Evolutionary conservation across 2,113 vertebrate genomes (phyloP), one percentile per base, ranked within the genome.

Genomic region (Plecturocebus donacophilus): DNA sequence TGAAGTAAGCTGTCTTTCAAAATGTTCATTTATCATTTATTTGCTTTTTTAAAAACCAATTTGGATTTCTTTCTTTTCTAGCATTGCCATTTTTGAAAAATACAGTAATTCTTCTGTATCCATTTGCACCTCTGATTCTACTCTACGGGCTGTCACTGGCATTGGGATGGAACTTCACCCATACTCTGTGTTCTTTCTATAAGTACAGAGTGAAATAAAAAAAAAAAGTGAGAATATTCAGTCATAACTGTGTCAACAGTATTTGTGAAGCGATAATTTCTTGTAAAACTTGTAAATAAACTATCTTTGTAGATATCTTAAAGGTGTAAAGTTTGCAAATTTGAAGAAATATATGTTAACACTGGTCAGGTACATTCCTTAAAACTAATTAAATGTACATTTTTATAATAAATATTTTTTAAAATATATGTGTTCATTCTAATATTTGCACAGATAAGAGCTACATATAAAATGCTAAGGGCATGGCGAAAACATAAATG

Each of bases 91-190:
- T 99, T 98, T 86, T 99, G 99, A 99, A 99, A 98, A 99, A 99
- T 98, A 99, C 99, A 0, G 99, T 99, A 54, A 98, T 99, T 91
- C 99, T 99, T 84, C 98, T 99, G 79, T 99, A 99, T 86, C 99
- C 99, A 0, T 99, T 99, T 64, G 99, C 99, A 6, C 98, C 99
- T 81, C 99, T 99, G 70, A 98, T 97, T 54, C 95, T 99, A 54
- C 84, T 99, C n/a, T 99, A 99, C 40, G 82, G 99, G 97, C 99
- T 99, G 68, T 99, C 99, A 0, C 95, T 99, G 80, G 99, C 99
- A 0, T 98, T 99, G 82, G 99, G 99, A 9, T 99, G 99, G 99
- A 99, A 99, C 98, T 99, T 99, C 97, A 99, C 99, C 21, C 98
- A 81, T 92, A 98, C 98, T 16, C 99, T 99, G 94, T 99, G 99